A percentile compares a stretch with the other conserved stretches of the same genome.
Conservation (phyloP, 2,113 vertebrate genomes). For the Clarias macrocephalus region DNA sequence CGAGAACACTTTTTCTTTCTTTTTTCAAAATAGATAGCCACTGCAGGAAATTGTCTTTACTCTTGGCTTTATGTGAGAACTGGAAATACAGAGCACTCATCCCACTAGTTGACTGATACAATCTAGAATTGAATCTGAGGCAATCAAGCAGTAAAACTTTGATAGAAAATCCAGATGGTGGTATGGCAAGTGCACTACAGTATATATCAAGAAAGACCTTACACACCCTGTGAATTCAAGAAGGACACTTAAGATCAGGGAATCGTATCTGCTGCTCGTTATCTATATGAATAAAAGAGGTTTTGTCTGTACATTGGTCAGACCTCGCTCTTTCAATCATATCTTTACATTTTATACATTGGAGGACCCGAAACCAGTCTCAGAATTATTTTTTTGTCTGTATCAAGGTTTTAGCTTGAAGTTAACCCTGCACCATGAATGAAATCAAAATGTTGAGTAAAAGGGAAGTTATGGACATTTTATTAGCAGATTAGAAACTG, state of each 20-base stretch:
- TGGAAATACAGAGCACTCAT: constrained; percentile 28
- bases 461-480: too few species aligned
- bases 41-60: constrained; percentile 21
- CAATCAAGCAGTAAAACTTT: constrained; percentile 43
- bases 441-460: too few species aligned
- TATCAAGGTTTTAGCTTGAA: too few species aligned
- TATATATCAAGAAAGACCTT: constrained; percentile 12
- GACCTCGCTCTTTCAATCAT: too few species aligned
- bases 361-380: too few species aligned
- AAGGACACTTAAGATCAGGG: constrained; percentile 2
- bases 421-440: too few species aligned
- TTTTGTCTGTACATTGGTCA: too few species aligned
- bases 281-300: neutral
- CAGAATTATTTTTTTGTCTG: too few species aligned
- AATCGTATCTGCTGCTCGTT: neutral
- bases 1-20: too few species aligned
- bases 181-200: neutral
- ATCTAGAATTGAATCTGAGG: constrained; percentile 47
- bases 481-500: too few species aligned
- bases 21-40: neutral
- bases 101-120: constrained; percentile 34
- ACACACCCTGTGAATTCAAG: constrained; percentile 34
- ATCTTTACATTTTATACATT: too few species aligned
- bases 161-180: constrained; percentile 39
- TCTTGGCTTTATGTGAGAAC: constrained; percentile 30